These are phyloP conservation scores for Sarcophaga peregrina DNA, from an alignment of 1,140 invertebrate genomes.

Conservation along the genomic window DNA sequence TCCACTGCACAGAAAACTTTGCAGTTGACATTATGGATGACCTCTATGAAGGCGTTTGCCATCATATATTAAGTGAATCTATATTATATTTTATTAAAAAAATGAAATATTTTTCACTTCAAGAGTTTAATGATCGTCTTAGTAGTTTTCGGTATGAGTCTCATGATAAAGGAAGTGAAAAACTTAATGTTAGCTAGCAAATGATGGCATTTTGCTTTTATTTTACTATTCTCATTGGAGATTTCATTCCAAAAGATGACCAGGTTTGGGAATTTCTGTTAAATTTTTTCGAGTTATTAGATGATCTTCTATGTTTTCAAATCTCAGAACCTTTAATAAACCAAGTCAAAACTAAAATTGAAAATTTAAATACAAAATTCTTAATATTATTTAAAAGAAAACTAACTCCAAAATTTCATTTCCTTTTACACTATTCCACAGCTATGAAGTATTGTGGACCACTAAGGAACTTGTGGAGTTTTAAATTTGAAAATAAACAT, in stretches of 20 bases:
- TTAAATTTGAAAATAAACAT: constrained; percentile 57
- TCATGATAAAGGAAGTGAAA: constrained; percentile 8
- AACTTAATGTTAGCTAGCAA: neutral
- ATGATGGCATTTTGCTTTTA: constrained; percentile 4
- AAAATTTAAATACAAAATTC: neutral
- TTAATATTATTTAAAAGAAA: neutral
- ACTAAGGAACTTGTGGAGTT: constrained; percentile 48
- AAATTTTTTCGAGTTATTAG: neutral
- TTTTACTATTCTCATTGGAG: neutral
- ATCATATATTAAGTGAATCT: constrained; percentile 52
- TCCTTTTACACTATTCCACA: neutral
- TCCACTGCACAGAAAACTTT: constrained; percentile 54
- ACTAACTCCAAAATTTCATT: neutral
- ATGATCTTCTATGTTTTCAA: neutral
- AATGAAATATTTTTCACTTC: neutral
- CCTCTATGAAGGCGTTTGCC: constrained; percentile 53
- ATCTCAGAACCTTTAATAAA: neutral
- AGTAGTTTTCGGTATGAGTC: neutral
- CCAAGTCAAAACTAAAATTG: neutral
- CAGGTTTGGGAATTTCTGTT: neutral
- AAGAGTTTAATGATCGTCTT: neutral
- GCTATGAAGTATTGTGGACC: constrained; percentile 49
- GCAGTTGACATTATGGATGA: constrained; percentile 59
- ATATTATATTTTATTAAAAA: constrained; percentile 51
- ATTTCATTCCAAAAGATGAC: neutral